Conservation (phyloP, 2,113 vertebrate genomes). For the Cinclus mexicanus region DNA sequence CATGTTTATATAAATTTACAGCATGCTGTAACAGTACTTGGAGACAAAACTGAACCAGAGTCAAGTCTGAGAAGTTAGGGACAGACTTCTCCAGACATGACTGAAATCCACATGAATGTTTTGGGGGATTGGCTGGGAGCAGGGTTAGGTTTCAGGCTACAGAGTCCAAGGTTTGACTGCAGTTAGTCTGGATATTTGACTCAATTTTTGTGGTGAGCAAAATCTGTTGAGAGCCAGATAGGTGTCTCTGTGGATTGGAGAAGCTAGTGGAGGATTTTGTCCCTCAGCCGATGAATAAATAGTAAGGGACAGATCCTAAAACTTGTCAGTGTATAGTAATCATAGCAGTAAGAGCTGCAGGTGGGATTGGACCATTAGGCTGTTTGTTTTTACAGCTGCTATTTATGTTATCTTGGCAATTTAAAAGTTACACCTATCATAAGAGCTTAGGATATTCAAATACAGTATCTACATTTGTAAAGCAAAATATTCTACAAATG, state of each 20-base stretch:
- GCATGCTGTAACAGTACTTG: background rate
- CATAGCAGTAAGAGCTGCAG: background rate
- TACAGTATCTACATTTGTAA: background rate
- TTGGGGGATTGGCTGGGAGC: background rate
- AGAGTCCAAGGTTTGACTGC: background rate
- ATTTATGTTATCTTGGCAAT: background rate
- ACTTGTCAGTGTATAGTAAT: background rate
- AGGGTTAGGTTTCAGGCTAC: background rate
- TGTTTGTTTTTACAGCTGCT: background rate
- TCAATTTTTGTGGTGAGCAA: background rate
- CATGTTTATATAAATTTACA: background rate
- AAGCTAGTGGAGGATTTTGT: background rate
- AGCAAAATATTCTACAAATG: background rate
- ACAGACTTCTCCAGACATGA: background rate
- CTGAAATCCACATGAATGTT: conserved; percentile 15
- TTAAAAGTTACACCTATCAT: background rate
- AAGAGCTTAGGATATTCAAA: background rate
- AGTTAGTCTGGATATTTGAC: background rate
- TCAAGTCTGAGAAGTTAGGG: background rate
- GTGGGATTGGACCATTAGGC: background rate
- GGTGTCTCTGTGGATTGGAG: fast-evolving
- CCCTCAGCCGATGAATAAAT: background rate
- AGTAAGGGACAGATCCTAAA: background rate
- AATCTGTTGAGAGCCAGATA: background rate
- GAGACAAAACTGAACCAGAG: background rate